These are phyloP conservation scores for Drosophila buzzatii DNA, from an alignment of 2,888 invertebrate species.

Conservation along the genomic window DNA sequence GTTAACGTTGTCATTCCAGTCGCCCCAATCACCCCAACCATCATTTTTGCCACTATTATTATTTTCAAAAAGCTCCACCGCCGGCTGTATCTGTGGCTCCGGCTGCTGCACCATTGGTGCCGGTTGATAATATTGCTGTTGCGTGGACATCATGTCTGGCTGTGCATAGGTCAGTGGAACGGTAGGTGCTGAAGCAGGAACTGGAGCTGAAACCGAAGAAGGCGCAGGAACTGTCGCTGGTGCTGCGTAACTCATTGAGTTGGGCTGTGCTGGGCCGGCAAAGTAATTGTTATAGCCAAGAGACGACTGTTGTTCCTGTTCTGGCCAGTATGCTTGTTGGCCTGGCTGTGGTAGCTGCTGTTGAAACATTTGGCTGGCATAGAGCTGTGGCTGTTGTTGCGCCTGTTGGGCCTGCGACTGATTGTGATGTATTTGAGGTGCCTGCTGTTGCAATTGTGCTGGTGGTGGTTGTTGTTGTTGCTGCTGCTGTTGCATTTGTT, in stretches of 20 bases:
- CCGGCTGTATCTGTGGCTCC: conserved; percentile 28
- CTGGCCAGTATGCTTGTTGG: conserved; percentile 46
- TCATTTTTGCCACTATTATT: conserved; percentile 72
- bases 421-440: conserved; percentile 47
- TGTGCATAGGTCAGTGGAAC: conserved; percentile 11
- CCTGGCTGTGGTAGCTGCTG: conserved; percentile 41
- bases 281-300: conserved; percentile 64
- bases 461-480: conserved; percentile 22
- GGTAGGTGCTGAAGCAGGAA: background rate
- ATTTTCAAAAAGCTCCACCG: conserved; percentile 55
- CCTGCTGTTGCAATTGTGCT: conserved; percentile 9
- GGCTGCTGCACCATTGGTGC: conserved; percentile 28
- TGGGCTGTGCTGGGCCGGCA: conserved; percentile 24
- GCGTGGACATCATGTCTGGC: conserved; percentile 7
- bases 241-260: conserved; percentile 10
- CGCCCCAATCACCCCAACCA: conserved; percentile 84
- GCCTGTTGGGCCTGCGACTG: conserved; percentile 31
- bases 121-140: conserved; percentile 45
- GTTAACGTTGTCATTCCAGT: conserved; percentile 78
- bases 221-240: background rate
- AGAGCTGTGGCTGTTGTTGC: conserved; percentile 47
- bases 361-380: conserved; percentile 63
- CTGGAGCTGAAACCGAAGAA: background rate
- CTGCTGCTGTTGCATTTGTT: conserved; percentile 20
- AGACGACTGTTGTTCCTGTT: conserved; percentile 38